A percentile compares a stretch with the other conserved stretches of the same genome.
Conservation (phyloP, 2,888 invertebrate genomes). For the Sturmia bella region DNA sequence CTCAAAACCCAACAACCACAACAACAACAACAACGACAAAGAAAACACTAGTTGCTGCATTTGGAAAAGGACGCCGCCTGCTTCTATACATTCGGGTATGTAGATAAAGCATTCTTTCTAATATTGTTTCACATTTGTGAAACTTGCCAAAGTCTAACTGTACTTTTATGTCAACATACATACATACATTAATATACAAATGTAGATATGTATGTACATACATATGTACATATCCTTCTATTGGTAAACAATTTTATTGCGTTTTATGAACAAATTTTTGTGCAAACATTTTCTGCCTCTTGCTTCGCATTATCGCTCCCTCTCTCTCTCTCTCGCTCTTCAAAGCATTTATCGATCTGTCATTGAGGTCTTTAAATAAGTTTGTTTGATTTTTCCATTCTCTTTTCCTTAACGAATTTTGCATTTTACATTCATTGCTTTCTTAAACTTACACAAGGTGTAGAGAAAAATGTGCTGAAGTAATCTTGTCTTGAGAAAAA, state of each 20-base stretch:
- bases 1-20: not conserved
- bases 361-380: constrained; percentile 51
- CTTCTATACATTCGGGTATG: constrained; percentile 50
- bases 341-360: not conserved
- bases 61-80: constrained; percentile 32
- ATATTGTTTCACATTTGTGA: constrained; percentile 4
- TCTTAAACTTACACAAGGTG: too few species aligned
- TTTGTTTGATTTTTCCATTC: constrained; percentile 30
- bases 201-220: too few species aligned
- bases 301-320: too few species aligned
- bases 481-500: too few species aligned
- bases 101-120: constrained; percentile 31
- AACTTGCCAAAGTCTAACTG: constrained; percentile 52
- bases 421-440: too few species aligned
- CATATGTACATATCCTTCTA: not conserved
- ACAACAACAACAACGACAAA: not conserved
- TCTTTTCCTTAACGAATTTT: not conserved
- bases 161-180: constrained; percentile 30
- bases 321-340: not conserved
- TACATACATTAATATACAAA: constrained; percentile 3
- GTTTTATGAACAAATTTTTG: not conserved
- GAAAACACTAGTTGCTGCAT: not conserved
- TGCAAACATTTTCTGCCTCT: constrained; percentile 18
- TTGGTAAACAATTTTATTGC: not conserved
- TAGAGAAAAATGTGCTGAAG: too few species aligned